phyloP scores from a whole-genome alignment of 2,888 invertebrate species.

The Tridacna crocea region DNA sequence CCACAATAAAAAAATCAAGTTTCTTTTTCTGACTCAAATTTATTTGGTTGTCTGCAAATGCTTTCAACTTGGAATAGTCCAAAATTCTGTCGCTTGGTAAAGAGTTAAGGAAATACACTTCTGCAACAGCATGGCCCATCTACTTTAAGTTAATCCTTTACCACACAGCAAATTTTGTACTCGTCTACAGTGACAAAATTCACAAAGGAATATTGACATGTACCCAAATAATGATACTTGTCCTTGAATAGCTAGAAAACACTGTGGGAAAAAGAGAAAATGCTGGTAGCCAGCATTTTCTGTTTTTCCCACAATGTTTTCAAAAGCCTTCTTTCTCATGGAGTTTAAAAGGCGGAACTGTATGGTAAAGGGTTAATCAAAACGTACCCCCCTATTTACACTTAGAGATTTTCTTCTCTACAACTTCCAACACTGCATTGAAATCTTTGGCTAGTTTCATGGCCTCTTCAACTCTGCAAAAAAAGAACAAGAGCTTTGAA shows the following conservation, averaged over 20 bases:
- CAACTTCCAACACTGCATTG: conserved; percentile 28
- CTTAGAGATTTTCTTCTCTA: conserved; percentile 42
- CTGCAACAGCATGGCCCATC: no score
- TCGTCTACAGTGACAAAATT: no score
- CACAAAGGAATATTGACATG: no score
- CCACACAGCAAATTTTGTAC: no score
- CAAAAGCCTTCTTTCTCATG: no score
- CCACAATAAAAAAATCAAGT: no score
- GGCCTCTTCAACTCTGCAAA: conserved; percentile 42
- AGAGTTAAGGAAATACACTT: no score
- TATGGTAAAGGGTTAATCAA: neutral
- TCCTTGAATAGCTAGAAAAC: neutral
- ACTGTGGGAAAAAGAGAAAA: neutral
- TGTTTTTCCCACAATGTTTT: neutral
- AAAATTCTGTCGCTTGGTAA: no score
- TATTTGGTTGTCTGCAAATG: no score
- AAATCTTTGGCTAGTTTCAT: conserved; percentile 39
- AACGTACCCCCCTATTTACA: conserved; percentile 24
- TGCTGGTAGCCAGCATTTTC: neutral
- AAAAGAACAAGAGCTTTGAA: neutral
- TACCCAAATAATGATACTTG: no score
- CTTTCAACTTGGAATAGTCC: no score
- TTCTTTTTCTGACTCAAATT: no score
- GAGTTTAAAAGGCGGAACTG: neutral
- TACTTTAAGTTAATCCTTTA: neutral